These are phyloP conservation scores for Cartodere bifasciata DNA, from an alignment of 2,888 invertebrate genomes.

Conservation along the genomic window DNA sequence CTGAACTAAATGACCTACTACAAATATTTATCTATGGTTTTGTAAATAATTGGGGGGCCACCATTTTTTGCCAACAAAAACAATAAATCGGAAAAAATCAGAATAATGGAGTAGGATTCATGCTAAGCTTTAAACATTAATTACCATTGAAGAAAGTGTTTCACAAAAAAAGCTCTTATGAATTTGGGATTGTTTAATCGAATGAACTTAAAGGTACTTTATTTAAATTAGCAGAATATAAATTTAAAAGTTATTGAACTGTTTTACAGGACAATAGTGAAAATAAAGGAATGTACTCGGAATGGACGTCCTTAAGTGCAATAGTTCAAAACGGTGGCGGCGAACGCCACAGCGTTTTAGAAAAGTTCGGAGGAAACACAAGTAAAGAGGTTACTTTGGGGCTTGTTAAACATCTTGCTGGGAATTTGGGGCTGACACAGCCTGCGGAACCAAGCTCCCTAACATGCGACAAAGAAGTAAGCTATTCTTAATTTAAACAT, in stretches of 20 bases:
- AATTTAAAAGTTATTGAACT: constrained; percentile 3
- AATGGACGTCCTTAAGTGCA: constrained; percentile 65
- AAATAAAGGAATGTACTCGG: constrained; percentile 67
- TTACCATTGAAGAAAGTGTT: too few relatives aligned
- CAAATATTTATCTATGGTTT: too few relatives aligned
- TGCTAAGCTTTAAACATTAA: too few relatives aligned
- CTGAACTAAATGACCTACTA: too few relatives aligned
- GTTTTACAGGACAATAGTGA: constrained; percentile 42
- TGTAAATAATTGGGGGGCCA: too few relatives aligned
- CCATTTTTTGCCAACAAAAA: too few relatives aligned
- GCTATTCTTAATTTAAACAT: constrained; percentile 3
- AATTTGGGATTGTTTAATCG: constrained; percentile 73
- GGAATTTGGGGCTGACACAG: constrained; percentile 58
- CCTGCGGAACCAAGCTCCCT: constrained; percentile 75
- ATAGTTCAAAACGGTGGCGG: constrained; percentile 50
- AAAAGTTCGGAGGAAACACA: constrained; percentile 57
- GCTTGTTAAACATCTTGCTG: constrained; percentile 65
- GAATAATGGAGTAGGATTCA: too few relatives aligned
- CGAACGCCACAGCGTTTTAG: constrained; percentile 60
- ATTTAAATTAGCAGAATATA: not conserved
- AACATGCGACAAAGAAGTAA: constrained; percentile 72
- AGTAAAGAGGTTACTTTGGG: constrained; percentile 72
- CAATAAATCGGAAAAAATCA: too few relatives aligned
- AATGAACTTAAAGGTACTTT: constrained; percentile 59
- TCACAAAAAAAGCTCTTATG: too few relatives aligned